Evolutionary conservation across 2,113 vertebrate species (phyloP).

Genomic region (Neopipo cinnamomea): DNA sequence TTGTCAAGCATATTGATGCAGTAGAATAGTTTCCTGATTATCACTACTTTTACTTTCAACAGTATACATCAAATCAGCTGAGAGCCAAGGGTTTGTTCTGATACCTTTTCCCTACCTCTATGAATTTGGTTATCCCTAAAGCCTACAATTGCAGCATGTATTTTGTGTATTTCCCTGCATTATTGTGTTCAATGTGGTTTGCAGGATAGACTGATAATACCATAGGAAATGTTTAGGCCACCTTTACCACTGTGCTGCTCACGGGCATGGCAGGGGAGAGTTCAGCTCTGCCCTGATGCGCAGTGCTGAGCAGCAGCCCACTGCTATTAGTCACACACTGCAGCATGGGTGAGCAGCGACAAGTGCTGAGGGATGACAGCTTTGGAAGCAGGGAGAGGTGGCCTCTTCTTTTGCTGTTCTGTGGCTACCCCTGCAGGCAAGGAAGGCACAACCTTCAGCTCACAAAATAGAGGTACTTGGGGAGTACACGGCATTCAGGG

Average conservation of each 20-base stretch:
- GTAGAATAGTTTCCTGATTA: conserved; percentile 57
- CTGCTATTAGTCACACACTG: background rate
- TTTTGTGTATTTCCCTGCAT: background rate
- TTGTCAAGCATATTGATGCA: conserved; percentile 47
- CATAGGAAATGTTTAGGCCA: background rate
- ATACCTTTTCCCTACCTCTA: background rate
- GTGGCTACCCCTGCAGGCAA: conserved; percentile 43
- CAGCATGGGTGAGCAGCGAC: background rate
- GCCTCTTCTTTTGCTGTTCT: conserved; percentile 2
- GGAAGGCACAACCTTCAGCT: background rate
- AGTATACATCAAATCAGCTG: background rate
- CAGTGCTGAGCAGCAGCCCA: background rate
- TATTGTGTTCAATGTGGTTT: background rate
- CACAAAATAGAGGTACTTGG: background rate
- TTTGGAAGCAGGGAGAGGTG: background rate
- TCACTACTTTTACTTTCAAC: conserved; percentile 7
- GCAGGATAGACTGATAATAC: background rate
- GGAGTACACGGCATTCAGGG: background rate
- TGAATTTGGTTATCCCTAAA: background rate
- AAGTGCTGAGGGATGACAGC: background rate
- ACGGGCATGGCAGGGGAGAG: background rate
- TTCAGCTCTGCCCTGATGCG: background rate
- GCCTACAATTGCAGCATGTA: fast-evolving
- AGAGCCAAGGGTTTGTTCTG: background rate
- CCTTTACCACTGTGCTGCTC: background rate